Evolutionary conservation across 2,113 vertebrate genomes (phyloP).

Genomic region (Perca flavescens): DNA sequence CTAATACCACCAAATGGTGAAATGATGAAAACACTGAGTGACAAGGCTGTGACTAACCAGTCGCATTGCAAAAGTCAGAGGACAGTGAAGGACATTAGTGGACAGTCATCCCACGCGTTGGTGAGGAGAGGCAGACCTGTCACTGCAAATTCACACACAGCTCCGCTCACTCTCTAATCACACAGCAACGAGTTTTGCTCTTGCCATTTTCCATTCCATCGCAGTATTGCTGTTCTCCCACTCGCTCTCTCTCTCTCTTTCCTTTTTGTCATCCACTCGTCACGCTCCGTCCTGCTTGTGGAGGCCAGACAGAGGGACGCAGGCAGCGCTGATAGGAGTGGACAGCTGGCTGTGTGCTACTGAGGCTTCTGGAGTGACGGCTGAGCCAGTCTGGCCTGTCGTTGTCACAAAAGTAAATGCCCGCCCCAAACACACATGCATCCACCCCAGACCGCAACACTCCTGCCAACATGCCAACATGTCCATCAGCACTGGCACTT

Average conservation of each 20-base stretch:
- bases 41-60: conserved; percentile 77
- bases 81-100: conserved; percentile 75
- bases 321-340: conserved; percentile 64
- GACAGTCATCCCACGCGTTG: conserved; percentile 67
- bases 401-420: conserved; percentile 65
- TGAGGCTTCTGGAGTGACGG: conserved; percentile 62
- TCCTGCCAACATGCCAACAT: conserved; percentile 53
- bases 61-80: conserved; percentile 44
- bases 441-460: conserved; percentile 28
- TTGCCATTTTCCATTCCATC: conserved; percentile 54
- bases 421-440: conserved; percentile 33
- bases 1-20: conserved; percentile 59
- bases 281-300: conserved; percentile 61
- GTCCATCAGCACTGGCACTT: conserved; percentile 64
- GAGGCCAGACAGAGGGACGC: conserved; percentile 66
- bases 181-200: conserved; percentile 52
- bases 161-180: conserved; percentile 41
- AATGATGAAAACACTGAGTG: conserved; percentile 70
- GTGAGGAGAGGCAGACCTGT: conserved; percentile 67
- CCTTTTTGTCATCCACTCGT: conserved; percentile 64
- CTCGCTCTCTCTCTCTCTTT: conserved; percentile 41
- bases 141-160: conserved; percentile 70
- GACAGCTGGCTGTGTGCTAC: conserved; percentile 69
- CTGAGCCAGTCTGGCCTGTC: conserved; percentile 58
- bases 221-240: conserved; percentile 21